A percentile compares a stretch with the other conserved stretches of the same genome.
Conservation (phyloP, 2,888 invertebrate genomes). For the Galeopsomyia nigrocyanea region DNA sequence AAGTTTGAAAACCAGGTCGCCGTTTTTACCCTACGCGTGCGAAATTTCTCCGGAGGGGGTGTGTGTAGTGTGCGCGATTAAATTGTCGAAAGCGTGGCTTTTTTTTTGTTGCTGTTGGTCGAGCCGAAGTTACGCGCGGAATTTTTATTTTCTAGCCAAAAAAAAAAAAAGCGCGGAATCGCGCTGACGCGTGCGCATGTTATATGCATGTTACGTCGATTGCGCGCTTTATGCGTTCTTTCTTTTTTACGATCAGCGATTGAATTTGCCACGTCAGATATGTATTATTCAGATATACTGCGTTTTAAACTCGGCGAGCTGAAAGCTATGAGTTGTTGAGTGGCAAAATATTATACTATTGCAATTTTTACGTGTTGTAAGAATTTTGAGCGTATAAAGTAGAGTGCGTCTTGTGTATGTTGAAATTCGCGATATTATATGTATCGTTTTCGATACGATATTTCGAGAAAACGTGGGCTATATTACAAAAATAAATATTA, state of each 20-base stretch:
- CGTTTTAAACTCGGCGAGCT: neutral
- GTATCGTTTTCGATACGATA: too few relatives aligned
- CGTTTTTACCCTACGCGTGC: neutral
- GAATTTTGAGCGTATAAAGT: too few relatives aligned
- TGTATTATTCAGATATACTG: constrained; percentile 33
- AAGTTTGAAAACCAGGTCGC: neutral
- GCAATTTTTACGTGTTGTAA: too few relatives aligned
- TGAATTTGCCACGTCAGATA: constrained; percentile 4
- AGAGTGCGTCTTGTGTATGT: too few relatives aligned
- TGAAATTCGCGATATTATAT: too few relatives aligned
- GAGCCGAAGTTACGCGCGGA: constrained; percentile 19
- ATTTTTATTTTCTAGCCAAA: constrained; percentile 26
- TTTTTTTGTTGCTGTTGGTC: constrained; percentile 23
- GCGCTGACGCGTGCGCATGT: constrained; percentile 29
- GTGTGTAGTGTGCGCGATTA: constrained; percentile 25
- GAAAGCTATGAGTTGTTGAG: too few relatives aligned
- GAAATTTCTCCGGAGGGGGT: too few relatives aligned
- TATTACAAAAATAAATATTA: too few relatives aligned
- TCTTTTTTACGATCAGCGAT: constrained; percentile 4
- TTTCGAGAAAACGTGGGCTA: too few relatives aligned
- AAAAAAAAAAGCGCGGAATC: constrained; percentile 4
- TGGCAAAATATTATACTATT: too few relatives aligned
- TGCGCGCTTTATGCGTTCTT: constrained; percentile 25
- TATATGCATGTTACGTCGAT: constrained; percentile 17
- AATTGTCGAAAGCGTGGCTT: constrained; percentile 35